Evolutionary conservation across 1,140 invertebrate genomes (phyloP).

Genomic region (Pteromalus puparum): DNA sequence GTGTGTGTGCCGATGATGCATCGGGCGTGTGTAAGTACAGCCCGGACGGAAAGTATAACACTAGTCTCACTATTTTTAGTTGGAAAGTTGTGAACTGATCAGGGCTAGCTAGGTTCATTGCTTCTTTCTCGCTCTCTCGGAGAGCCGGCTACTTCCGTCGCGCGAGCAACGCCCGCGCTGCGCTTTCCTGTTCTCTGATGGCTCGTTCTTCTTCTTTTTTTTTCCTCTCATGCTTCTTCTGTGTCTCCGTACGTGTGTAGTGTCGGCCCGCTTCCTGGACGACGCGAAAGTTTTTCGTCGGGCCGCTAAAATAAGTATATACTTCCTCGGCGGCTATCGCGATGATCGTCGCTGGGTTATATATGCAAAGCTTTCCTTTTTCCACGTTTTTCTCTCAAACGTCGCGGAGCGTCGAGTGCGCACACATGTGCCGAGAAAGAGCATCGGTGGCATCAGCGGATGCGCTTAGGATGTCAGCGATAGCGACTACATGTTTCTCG

Average conservation of each 20-base stretch:
- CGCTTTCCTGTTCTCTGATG: slow-evolving; percentile 6
- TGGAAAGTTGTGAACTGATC: not conserved
- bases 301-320: no score
- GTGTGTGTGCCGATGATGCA: not conserved
- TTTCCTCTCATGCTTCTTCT: not conserved
- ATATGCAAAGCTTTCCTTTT: no score
- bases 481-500: not conserved
- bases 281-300: not conserved
- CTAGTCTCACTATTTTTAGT: slow-evolving; percentile 1
- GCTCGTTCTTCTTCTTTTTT: not conserved
- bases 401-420: no score
- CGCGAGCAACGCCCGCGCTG: slow-evolving; percentile 40
- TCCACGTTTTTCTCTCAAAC: no score
- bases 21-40: not conserved
- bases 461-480: slow-evolving; percentile 2
- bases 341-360: no score
- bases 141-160: not conserved
- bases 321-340: no score
- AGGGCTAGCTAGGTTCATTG: not conserved
- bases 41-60: not conserved
- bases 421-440: not conserved
- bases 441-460: not conserved
- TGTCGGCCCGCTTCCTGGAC: slow-evolving; percentile 13
- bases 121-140: slow-evolving; percentile 20
- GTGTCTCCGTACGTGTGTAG: slow-evolving; percentile 1